phyloP scores from a whole-genome alignment of 2,113 vertebrate species.

The Pseudopodoces humilis region DNA sequence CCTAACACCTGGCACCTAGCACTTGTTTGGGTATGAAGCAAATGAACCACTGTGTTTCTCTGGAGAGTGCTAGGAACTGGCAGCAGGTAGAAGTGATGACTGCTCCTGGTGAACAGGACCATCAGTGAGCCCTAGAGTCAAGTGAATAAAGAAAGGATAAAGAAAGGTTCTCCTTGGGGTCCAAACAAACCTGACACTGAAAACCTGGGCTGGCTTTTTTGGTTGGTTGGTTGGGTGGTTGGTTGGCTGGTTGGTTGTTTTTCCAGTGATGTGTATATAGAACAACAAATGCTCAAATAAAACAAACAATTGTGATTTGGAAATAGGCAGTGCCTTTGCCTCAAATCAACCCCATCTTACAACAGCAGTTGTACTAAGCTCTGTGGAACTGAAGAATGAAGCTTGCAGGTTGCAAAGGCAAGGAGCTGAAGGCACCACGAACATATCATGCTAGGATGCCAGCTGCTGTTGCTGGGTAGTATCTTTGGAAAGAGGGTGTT shows the following conservation, averaged over 20 bases:
- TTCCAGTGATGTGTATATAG: background rate
- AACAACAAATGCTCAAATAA: background rate
- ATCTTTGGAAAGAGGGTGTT: background rate
- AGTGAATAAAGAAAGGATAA: background rate
- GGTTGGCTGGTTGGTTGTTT: background rate
- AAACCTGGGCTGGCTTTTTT: background rate
- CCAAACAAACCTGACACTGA: background rate
- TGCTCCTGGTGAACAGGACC: background rate
- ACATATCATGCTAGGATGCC: rapidly evolving
- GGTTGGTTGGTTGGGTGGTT: background rate
- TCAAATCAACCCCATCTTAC: background rate
- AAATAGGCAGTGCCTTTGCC: background rate
- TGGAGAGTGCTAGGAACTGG: background rate
- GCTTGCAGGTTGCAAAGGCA: background rate
- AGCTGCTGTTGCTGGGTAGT: background rate
- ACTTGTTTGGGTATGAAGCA: background rate
- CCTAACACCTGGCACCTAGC: background rate
- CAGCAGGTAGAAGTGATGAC: background rate
- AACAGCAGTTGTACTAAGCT: background rate
- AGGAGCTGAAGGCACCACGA: background rate
- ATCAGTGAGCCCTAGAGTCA: background rate
- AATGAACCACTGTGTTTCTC: rapidly evolving
- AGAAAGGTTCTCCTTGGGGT: background rate
- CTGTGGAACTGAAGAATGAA: background rate
- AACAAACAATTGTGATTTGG: background rate